These are phyloP conservation scores for Kuschelorhynchus macadamiae DNA, from an alignment of 2,888 invertebrate species.

Conservation along the genomic window DNA sequence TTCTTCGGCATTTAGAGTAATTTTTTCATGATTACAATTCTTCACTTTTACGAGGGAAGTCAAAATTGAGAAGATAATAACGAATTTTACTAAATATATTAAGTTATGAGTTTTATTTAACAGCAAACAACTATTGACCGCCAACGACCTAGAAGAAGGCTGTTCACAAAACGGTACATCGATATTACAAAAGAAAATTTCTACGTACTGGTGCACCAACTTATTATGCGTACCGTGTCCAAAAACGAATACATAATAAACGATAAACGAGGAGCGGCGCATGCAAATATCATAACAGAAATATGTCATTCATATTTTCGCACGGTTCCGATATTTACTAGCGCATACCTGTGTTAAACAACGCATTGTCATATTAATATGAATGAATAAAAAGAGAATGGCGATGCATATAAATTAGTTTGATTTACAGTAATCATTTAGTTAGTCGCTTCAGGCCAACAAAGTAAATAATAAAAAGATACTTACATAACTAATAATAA, in stretches of 20 bases:
- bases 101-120: too few species aligned
- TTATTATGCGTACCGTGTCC: slow-evolving; percentile 51
- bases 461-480: too few species aligned
- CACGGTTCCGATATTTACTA: slow-evolving; percentile 57
- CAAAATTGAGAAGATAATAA: too few species aligned
- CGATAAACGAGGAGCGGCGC: slow-evolving; percentile 56
- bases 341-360: slow-evolving; percentile 57
- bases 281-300: slow-evolving; percentile 60
- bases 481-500: too few species aligned
- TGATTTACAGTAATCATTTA: slow-evolving; percentile 42
- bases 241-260: slow-evolving; percentile 56
- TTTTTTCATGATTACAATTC: too few species aligned
- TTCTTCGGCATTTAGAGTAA: too few species aligned
- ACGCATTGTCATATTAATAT: slow-evolving; percentile 58
- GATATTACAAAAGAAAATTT: slow-evolving; percentile 54
- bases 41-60: too few species aligned
- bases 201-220: slow-evolving; percentile 53
- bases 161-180: slow-evolving; percentile 53
- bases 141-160: slow-evolving; percentile 52
- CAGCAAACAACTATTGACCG: slow-evolving; percentile 37
- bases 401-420: slow-evolving; percentile 51
- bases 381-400: slow-evolving; percentile 54
- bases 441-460: slow-evolving; percentile 21
- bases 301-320: slow-evolving; percentile 64
- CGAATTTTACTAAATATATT: too few species aligned